These are phyloP conservation scores for Microdon myrmicae DNA, from an alignment of 2,888 invertebrate species.

Conservation along the genomic window DNA sequence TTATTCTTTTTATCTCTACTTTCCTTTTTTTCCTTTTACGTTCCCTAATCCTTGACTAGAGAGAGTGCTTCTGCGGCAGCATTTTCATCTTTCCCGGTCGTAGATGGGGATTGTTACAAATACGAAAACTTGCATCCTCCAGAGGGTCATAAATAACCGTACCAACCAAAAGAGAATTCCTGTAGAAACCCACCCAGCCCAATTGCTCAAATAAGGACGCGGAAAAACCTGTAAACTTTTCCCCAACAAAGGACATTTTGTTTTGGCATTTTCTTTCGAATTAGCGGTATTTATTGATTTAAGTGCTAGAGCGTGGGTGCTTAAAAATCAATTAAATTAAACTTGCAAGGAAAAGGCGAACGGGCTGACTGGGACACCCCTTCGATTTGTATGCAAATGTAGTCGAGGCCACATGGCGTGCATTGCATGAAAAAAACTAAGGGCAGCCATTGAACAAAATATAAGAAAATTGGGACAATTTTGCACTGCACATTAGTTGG, in stretches of 20 bases:
- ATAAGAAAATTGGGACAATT: too few relatives aligned
- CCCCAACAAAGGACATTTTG: too few relatives aligned
- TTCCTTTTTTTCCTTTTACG: too few relatives aligned
- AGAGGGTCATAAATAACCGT: slow-evolving; percentile 44
- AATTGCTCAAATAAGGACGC: slow-evolving; percentile 6
- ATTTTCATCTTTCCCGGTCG: too few relatives aligned
- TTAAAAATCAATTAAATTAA: slow-evolving; percentile 33
- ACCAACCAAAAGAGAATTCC: background rate
- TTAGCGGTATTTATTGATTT: slow-evolving; percentile 30
- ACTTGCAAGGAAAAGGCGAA: background rate
- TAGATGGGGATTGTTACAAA: slow-evolving; percentile 18
- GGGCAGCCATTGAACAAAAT: too few relatives aligned
- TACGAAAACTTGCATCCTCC: slow-evolving; percentile 37
- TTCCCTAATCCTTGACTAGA: too few relatives aligned
- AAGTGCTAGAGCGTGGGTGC: slow-evolving; percentile 17
- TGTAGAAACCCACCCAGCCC: slow-evolving; percentile 1
- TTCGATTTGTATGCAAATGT: slow-evolving; percentile 32
- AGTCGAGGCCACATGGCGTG: too few relatives aligned
- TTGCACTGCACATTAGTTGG: too few relatives aligned
- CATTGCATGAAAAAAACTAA: too few relatives aligned
- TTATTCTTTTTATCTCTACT: too few relatives aligned
- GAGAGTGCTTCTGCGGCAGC: too few relatives aligned
- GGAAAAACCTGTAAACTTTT: slow-evolving; percentile 6
- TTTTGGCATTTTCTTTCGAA: slow-evolving; percentile 4
- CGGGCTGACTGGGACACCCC: background rate